phyloP scores from a whole-genome alignment of 1,140 invertebrate genomes.

The Drosophila leontia region DNA sequence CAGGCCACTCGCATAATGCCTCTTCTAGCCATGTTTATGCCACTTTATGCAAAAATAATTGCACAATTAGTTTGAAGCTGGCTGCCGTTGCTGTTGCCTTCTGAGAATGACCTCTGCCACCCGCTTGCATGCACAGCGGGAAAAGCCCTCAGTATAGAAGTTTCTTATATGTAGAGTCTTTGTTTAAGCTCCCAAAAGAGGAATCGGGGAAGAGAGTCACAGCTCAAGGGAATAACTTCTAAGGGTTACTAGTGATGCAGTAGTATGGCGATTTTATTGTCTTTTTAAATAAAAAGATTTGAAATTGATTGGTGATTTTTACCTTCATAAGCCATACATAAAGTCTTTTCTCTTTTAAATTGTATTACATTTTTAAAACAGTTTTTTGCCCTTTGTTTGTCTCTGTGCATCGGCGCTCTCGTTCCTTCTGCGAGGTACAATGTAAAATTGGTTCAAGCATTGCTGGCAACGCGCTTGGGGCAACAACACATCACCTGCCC shows the following conservation, averaged over 20 bases:
- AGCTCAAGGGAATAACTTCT: not conserved
- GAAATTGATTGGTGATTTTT: not conserved
- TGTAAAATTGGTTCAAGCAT: conserved; percentile 81
- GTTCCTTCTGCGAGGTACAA: conserved; percentile 45
- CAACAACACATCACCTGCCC: conserved; percentile 65
- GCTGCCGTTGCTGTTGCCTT: conserved; percentile 45
- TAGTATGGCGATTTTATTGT: not conserved
- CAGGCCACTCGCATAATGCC: conserved; percentile 83
- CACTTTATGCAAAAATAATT: conserved; percentile 85
- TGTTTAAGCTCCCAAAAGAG: not conserved
- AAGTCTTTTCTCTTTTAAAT: fast-evolving
- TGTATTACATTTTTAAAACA: not conserved
- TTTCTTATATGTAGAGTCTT: not conserved
- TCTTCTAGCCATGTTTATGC: conserved; percentile 84
- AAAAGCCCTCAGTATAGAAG: not conserved
- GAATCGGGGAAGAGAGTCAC: not conserved
- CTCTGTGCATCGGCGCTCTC: conserved; percentile 5
- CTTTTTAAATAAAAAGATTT: not conserved
- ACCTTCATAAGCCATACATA: not conserved
- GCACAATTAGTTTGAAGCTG: conserved; percentile 85
- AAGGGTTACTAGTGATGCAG: not conserved
- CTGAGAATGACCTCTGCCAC: conserved; percentile 41
- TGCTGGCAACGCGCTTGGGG: conserved; percentile 63
- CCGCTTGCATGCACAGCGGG: conserved; percentile 4
- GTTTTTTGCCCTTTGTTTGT: not conserved